phyloP scores from a whole-genome alignment of 2,113 vertebrate genomes.

The Galemys pyrenaicus region DNA sequence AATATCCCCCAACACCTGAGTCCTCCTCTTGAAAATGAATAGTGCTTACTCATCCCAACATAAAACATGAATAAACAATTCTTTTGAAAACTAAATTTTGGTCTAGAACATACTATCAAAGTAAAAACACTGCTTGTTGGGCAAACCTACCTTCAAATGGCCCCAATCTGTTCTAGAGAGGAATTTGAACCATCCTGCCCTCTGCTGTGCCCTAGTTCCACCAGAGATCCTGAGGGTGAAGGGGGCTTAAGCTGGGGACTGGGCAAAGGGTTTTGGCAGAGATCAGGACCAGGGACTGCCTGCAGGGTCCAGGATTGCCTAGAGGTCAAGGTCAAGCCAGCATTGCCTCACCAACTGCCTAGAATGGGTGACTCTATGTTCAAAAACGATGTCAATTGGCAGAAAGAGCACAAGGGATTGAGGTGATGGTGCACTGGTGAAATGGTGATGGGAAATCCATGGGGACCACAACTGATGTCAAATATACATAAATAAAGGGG shows the following conservation, averaged over 20 bases:
- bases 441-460: too few relatives aligned
- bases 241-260: background rate
- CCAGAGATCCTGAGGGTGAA: background rate
- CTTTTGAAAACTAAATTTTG: slow-evolving; percentile 2
- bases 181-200: background rate
- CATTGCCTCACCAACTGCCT: background rate
- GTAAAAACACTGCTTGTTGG: background rate
- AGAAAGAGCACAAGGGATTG: too few relatives aligned
- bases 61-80: background rate
- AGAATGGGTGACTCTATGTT: background rate
- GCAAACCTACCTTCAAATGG: slow-evolving; percentile 1
- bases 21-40: background rate
- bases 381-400: background rate
- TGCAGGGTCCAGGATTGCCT: background rate
- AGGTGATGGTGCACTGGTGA: too few relatives aligned
- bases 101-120: background rate
- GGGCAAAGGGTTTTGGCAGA: slow-evolving; percentile 3
- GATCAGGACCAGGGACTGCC: background rate
- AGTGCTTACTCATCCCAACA: background rate
- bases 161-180: background rate
- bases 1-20: background rate
- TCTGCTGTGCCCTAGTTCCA: background rate
- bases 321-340: slow-evolving; percentile 57
- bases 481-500: too few relatives aligned
- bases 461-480: too few relatives aligned